Conservation (phyloP, 2,113 vertebrate species). For the Micromys minutus region DNA sequence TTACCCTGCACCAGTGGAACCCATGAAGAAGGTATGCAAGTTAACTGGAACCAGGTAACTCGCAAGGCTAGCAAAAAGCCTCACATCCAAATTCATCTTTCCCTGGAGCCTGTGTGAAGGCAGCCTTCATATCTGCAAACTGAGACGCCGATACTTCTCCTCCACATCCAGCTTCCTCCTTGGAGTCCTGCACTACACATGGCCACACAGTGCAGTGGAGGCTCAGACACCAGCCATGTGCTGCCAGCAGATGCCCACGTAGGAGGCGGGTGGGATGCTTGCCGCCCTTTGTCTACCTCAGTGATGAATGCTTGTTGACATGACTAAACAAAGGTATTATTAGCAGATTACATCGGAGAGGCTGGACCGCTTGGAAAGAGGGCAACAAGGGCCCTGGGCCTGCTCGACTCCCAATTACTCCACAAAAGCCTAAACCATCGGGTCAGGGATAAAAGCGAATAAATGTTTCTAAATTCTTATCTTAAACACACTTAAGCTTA, state of each 20-base stretch:
- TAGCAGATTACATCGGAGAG: conserved; percentile 86
- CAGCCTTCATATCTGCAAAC: background rate
- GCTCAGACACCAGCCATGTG: background rate
- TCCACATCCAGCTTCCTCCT: background rate
- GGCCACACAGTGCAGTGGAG: background rate
- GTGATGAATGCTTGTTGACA: conserved; percentile 89
- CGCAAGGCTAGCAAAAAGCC: background rate
- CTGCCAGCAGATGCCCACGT: background rate
- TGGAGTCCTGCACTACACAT: rapidly evolving
- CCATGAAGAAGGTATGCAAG: background rate
- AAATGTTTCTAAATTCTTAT: conserved; percentile 93
- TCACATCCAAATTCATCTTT: background rate
- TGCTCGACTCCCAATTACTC: conserved; percentile 90
- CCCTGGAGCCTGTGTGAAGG: background rate
- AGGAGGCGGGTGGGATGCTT: conserved; percentile 58
- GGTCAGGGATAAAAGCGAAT: conserved; percentile 92
- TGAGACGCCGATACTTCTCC: rapidly evolving
- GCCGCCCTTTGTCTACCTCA: conserved; percentile 50
- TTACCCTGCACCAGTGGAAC: background rate
- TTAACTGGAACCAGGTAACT: background rate
- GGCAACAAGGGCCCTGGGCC: conserved; percentile 82
- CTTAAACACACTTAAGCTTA: conserved; percentile 89
- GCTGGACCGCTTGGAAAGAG: conserved; percentile 82
- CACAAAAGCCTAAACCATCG: conserved; percentile 84
- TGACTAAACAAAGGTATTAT: conserved; percentile 90